These are phyloP conservation scores for Aproaerema taeniolella DNA, from an alignment of 2,888 invertebrate genomes.

Conservation along the genomic window DNA sequence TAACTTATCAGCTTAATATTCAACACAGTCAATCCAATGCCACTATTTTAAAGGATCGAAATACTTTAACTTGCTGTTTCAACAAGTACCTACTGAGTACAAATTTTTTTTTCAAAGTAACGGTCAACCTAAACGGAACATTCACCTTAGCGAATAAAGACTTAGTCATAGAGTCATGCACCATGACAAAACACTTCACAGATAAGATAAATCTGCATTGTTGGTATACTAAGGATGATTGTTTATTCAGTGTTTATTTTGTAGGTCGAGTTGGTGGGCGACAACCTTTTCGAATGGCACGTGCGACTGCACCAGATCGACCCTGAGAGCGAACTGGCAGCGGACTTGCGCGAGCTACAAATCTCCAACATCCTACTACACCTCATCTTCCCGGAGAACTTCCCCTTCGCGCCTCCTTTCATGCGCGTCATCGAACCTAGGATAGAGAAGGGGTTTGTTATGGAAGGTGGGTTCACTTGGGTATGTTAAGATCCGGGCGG, in stretches of 20 bases:
- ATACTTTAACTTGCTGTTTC: too few relatives aligned
- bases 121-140: too few relatives aligned
- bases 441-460: constrained; percentile 91
- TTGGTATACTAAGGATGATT: too few relatives aligned
- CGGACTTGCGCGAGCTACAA: constrained; percentile 87
- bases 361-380: constrained; percentile 87
- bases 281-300: constrained; percentile 93
- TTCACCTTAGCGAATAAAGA: too few relatives aligned
- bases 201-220: not conserved
- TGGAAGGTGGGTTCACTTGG: constrained; percentile 86
- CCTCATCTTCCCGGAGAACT: constrained; percentile 90
- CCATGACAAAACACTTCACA: not conserved
- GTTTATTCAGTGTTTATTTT: too few relatives aligned
- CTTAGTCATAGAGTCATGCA: too few relatives aligned
- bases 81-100: too few relatives aligned
- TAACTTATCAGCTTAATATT: too few relatives aligned
- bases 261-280: constrained; percentile 88
- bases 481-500: too few relatives aligned
- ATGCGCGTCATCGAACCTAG: constrained; percentile 88
- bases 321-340: constrained; percentile 89
- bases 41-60: too few relatives aligned
- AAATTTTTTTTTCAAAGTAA: too few relatives aligned
- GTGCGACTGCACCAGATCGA: constrained; percentile 89
- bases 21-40: too few relatives aligned
- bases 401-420: constrained; percentile 93